Conservation (phyloP, 2,113 vertebrate genomes). For the Gymnogyps californianus region DNA sequence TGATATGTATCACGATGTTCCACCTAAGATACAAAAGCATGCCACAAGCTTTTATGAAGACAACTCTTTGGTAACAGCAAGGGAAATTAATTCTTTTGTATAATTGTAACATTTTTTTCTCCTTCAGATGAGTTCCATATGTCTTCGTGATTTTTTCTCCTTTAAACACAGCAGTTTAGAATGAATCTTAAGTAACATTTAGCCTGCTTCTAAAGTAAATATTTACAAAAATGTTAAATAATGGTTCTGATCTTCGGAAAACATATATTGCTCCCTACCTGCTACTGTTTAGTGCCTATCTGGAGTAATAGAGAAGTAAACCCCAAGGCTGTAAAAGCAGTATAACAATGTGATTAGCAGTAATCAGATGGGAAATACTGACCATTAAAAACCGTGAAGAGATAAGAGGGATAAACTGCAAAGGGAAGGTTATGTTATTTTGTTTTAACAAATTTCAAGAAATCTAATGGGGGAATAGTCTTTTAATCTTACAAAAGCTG, state of each 20-base stretch:
- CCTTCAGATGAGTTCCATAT: slow-evolving; percentile 68
- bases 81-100: slow-evolving; percentile 65
- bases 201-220: slow-evolving; percentile 62
- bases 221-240: slow-evolving; percentile 68
- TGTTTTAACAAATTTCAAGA: background rate
- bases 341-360: slow-evolving; percentile 4
- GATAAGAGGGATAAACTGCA: background rate
- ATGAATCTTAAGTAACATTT: slow-evolving; percentile 57
- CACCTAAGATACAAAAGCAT: slow-evolving; percentile 50
- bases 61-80: slow-evolving; percentile 36
- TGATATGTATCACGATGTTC: slow-evolving; percentile 21
- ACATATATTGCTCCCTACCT: slow-evolving; percentile 42
- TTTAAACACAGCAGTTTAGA: slow-evolving; percentile 60
- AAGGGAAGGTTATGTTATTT: background rate
- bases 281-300: slow-evolving; percentile 56
- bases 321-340: background rate
- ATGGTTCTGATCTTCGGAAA: slow-evolving; percentile 43
- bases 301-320: background rate
- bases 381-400: slow-evolving; percentile 17
- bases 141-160: slow-evolving; percentile 51
- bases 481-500: background rate
- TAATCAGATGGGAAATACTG: slow-evolving; percentile 30
- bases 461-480: background rate
- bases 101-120: slow-evolving; percentile 44
- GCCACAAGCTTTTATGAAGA: slow-evolving; percentile 27